Percentiles rank a stretch among this genome's conserved stretches.
Conservation (phyloP, 2,113 vertebrate genomes). For the Tupaia tana region DNA sequence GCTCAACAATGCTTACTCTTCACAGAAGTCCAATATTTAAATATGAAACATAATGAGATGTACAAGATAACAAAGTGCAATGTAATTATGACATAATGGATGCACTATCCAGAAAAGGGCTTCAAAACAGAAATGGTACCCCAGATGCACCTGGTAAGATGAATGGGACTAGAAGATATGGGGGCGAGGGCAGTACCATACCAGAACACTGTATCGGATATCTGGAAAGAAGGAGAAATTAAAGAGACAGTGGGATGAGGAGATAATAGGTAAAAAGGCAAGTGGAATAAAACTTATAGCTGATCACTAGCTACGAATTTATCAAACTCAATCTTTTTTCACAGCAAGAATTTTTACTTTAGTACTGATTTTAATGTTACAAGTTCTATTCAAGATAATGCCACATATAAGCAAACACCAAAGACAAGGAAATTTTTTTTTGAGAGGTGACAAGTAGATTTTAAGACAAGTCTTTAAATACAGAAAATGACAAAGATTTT, state of each 20-base stretch:
- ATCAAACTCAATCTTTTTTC: slow-evolving; percentile 1
- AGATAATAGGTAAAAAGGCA: background rate
- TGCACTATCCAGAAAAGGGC: background rate
- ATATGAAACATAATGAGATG: background rate
- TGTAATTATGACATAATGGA: background rate
- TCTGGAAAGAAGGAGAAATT: background rate
- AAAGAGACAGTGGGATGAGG: background rate
- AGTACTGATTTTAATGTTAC: background rate
- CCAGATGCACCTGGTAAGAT: background rate
- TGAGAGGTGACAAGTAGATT: too few species aligned
- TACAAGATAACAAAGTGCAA: background rate
- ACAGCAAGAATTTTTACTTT: background rate
- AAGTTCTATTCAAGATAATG: background rate
- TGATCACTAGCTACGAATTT: background rate
- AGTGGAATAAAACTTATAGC: background rate
- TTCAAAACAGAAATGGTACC: background rate
- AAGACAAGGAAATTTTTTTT: background rate
- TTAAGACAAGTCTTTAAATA: background rate
- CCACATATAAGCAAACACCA: background rate
- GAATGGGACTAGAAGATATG: background rate
- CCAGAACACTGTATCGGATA: background rate
- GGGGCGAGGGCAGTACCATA: background rate
- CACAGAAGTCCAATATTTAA: background rate
- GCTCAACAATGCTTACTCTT: background rate
- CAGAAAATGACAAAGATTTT: background rate